Conservation (phyloP, 2,113 vertebrate genomes). For the Cepphus grylle region DNA sequence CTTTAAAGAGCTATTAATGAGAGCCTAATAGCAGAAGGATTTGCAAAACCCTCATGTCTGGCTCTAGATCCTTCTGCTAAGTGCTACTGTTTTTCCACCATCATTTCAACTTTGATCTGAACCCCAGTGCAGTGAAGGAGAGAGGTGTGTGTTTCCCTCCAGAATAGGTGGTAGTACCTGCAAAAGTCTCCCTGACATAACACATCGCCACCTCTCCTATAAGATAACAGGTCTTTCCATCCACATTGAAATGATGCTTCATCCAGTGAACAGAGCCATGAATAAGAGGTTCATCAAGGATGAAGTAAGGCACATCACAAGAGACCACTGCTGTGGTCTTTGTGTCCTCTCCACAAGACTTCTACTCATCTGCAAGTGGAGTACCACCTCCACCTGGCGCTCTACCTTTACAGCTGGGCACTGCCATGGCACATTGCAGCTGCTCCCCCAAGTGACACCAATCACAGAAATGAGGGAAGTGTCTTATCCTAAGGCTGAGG, state of each 20-base stretch:
- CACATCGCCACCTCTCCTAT: background rate
- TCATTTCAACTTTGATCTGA: background rate
- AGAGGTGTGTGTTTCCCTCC: background rate
- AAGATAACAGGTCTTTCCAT: background rate
- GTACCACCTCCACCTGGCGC: background rate
- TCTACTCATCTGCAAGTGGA: background rate
- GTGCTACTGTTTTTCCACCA: background rate
- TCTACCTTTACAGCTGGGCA: background rate
- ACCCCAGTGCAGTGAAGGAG: background rate
- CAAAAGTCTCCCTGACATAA: background rate
- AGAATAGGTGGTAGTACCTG: background rate
- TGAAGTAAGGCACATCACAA: background rate
- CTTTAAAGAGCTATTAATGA: background rate
- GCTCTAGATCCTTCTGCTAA: background rate
- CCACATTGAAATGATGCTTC: background rate
- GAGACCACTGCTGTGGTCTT: background rate
- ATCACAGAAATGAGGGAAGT: background rate
- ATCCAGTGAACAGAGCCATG: background rate
- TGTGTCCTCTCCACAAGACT: background rate
- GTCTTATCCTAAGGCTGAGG: background rate
- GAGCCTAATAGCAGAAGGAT: background rate
- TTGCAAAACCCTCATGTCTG: background rate
- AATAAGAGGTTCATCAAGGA: background rate
- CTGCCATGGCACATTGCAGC: fast-evolving
- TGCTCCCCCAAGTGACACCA: too few species aligned